Base-by-base conservation (phyloP, 2,113 vertebrate species). In the Ranitomeya variabilis region DNA sequence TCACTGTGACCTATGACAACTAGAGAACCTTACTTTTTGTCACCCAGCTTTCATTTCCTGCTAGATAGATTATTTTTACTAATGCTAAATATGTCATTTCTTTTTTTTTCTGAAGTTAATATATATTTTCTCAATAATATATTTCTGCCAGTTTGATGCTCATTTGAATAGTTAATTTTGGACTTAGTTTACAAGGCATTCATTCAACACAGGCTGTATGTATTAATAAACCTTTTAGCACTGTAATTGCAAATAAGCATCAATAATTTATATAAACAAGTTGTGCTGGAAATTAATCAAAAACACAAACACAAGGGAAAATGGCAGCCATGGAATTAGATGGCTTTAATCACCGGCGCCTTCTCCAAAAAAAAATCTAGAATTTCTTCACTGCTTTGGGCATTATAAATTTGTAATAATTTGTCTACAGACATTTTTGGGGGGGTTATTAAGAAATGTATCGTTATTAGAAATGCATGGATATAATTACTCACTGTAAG, bases 161-260 rank as follows among this genome's bases (percentile, higher is more conserved):
- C 57, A 80, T 87, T 71, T 55, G 52, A 81, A 87, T 69, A 80
- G 45, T 87, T 54, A 79, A 69, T 86, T 71, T 26, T 21, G 71
- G 64, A 51, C 77, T 64, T 81, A 71, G 21, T 87, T 87, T 87
- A 71, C 64, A 87, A 80, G 77, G 18, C 64, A 80, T 80, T 87
- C 64, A 80, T 80, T 87, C 19, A 80, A 59, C 15, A 15, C n/a
- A 79, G 51, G 60, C 76, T 79, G 74, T 87, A n/a, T 80, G 74
- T 80, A 87, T 80, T 87, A 64, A 54, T 31, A 79, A 66, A 67
- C 62, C 76, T 79, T 80, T n/a, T 80, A 67, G 77, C 85, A 80
- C 57, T 87, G 21, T 80, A 62, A 87, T 80, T 87, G 85, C 85
- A 87, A 87, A 80, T 87, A 52, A 8, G 76, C 85, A 87, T 87